Conservation (phyloP, 2,113 vertebrate species). For the Carassius carassius region DNA sequence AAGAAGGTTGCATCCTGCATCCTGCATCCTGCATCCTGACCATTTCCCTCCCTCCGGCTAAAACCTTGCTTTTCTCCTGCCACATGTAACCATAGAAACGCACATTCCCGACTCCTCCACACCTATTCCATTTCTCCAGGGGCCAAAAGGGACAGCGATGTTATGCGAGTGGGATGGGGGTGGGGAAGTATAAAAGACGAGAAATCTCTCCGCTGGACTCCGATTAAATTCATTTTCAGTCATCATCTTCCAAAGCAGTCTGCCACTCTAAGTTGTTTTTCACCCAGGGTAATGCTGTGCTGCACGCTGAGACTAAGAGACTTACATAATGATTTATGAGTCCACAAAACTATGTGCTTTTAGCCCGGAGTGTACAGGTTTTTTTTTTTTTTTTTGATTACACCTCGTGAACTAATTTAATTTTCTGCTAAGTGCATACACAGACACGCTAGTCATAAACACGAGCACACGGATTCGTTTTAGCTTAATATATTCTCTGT, state of each 20-base stretch:
- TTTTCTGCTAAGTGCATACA: conserved; percentile 38
- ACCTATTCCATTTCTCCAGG: conserved; percentile 18
- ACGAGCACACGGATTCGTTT: neutral
- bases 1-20: conserved; percentile 29
- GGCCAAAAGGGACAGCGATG: conserved; percentile 30
- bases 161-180: neutral
- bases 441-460: conserved; percentile 8
- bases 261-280: conserved; percentile 2
- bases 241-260: conserved; percentile 1
- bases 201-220: conserved; percentile 12
- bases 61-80: conserved; percentile 1
- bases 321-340: conserved; percentile 33
- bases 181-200: neutral
- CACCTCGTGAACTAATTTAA: conserved; percentile 23
- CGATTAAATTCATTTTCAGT: conserved; percentile 39
- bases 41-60: conserved; percentile 4
- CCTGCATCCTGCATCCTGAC: conserved; percentile 30
- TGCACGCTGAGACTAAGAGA: conserved; percentile 13
- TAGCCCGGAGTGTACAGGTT: conserved; percentile 9
- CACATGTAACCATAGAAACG: conserved; percentile 41
- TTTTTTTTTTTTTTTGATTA: neutral
- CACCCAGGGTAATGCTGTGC: conserved; percentile 6
- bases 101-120: conserved; percentile 24
- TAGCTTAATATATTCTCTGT: conserved; percentile 25
- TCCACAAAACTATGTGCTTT: conserved; percentile 34